Evolutionary conservation across 2,113 vertebrate genomes (phyloP), one percentile per base, ranked within the genome.

Genomic region (Argyrosomus japonicus): DNA sequence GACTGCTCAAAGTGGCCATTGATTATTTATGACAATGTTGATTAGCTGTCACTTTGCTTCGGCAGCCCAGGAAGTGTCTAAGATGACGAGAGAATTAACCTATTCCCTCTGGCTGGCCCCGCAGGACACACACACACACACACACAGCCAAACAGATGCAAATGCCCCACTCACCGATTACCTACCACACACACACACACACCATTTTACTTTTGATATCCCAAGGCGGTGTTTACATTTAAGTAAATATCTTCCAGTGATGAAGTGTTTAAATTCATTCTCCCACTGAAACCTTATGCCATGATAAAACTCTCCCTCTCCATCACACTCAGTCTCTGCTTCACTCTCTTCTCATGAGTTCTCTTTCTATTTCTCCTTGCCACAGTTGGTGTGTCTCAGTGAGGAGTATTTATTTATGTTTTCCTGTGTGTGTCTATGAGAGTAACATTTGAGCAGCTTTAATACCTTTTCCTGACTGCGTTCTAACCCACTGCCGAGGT

Each of bases 11-110:
- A 94, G 93, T 94, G 93, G 94, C 93, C 95, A 96, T 96, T 94
- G 95, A 95, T 95, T 96, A 96, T 96, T 96, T 96, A 96, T 96
- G 95, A 95, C 95, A 94, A 94, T 95, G 95, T 95, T 96, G 95
- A 96, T 96, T 95, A 96, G 95, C 95, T 96, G 95, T 95, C 95
- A 95, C 94, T 95, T 94, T 95, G 94, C 93, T 94, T 93, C 89
- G 86, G 92, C 92, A 91, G 90, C 87, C 92, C 93, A 94, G 94
- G 95, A 95, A 95, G 93, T 95, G 92, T 94, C 92, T 94, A 93
- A 95, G 94, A 96, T 94, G 94, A 95, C 91, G 93, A 94, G 95
- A 95, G 94, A 95, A 95, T 96, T 95, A 95, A 94, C 93, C 92
- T 93, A 93, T 90, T 90, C 91, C 90, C 92, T 93, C 87, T 90